Conservation (phyloP, 2,888 invertebrate genomes). For the Trichogramma evanescens region DNA sequence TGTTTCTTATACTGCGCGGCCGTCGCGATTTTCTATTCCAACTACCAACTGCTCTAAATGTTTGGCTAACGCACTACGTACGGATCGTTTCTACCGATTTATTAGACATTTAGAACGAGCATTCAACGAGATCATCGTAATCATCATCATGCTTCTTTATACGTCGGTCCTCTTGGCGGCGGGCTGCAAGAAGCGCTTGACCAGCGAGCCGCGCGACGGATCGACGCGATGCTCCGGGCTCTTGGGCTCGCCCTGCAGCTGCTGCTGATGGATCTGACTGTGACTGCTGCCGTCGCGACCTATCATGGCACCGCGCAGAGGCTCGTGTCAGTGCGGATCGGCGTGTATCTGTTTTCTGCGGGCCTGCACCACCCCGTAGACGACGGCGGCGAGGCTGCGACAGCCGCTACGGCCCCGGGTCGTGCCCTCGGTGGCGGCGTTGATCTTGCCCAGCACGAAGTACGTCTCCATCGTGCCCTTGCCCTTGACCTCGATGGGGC, state of each 20-base stretch:
- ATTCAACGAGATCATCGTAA: too few species aligned
- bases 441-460: slow-evolving; percentile 68
- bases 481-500: slow-evolving; percentile 84
- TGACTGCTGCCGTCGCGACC: too few species aligned
- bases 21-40: too few species aligned
- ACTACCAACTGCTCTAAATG: too few species aligned
- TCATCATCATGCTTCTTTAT: too few species aligned
- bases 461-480: slow-evolving; percentile 96
- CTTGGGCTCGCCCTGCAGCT: neutral
- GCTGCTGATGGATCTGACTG: neutral
- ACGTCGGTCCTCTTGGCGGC: too few species aligned
- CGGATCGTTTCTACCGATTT: too few species aligned
- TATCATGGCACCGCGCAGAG: too few species aligned
- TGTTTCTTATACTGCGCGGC: too few species aligned
- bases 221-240: neutral
- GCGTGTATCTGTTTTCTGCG: slow-evolving; percentile 59
- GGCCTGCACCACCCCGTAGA: slow-evolving; percentile 83
- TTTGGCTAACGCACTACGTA: too few species aligned
- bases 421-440: slow-evolving; percentile 54
- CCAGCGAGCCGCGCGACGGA: neutral
- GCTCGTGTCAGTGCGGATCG: slow-evolving; percentile 7
- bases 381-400: slow-evolving; percentile 77
- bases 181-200: too few species aligned
- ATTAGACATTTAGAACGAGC: too few species aligned
- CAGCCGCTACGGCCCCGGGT: slow-evolving; percentile 65